Evolutionary conservation across 2,797 vertebrate genomes (phyloP).

Genomic region (Leptatherina wallacei): DNA sequence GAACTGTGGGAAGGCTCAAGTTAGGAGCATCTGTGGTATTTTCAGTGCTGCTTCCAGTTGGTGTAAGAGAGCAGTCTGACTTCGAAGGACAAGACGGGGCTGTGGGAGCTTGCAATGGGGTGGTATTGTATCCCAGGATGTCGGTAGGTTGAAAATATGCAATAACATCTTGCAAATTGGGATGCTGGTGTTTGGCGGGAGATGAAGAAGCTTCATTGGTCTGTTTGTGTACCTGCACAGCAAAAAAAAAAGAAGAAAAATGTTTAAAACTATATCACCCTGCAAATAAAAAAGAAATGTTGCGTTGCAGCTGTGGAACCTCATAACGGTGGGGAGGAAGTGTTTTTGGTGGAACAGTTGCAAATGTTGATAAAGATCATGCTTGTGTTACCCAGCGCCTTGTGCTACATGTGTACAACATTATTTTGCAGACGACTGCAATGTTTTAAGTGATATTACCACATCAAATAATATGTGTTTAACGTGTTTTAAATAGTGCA

Average conservation of each 20-base stretch:
- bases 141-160: slow-evolving; percentile 59
- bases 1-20: slow-evolving; percentile 34
- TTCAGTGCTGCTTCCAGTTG: slow-evolving; percentile 55
- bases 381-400: slow-evolving; percentile 7
- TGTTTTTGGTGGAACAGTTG: slow-evolving; percentile 42
- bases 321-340: slow-evolving; percentile 70
- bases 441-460: not conserved
- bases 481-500: not conserved
- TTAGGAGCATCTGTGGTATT: not conserved
- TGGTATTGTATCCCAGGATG: not conserved
- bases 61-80: slow-evolving; percentile 20
- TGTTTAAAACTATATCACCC: no score
- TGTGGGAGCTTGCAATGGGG: not conserved
- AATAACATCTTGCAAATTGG: slow-evolving; percentile 77
- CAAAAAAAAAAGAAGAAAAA: not conserved
- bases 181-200: slow-evolving; percentile 61
- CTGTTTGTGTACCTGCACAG: slow-evolving; percentile 64
- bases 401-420: slow-evolving; percentile 2
- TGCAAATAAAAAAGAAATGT: not conserved
- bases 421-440: not conserved
- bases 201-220: slow-evolving; percentile 3
- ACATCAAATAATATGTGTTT: not conserved
- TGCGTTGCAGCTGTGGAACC: slow-evolving; percentile 34
- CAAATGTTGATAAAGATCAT: slow-evolving; percentile 51
- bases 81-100: not conserved